A percentile compares a stretch with the other conserved stretches of the same genome.
Evolutionary conservation across 2,113 vertebrate genomes (phyloP).

Genomic region (Rhinogobius similis): DNA sequence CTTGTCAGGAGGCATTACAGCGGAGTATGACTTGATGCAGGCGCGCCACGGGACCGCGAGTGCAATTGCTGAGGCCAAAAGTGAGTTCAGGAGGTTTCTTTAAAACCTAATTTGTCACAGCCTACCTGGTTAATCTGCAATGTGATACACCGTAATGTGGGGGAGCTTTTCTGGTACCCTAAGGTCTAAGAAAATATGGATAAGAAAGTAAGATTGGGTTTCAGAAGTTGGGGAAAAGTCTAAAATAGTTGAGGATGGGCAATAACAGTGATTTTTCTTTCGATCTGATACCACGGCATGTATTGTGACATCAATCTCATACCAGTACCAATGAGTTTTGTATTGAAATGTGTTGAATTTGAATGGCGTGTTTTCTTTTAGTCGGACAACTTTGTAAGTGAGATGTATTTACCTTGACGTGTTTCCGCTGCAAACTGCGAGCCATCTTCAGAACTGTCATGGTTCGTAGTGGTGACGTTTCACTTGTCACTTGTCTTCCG

Average conservation of each 20-base stretch:
- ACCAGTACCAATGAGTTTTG: background rate
- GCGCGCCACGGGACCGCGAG: conserved; percentile 15
- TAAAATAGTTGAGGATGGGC: too few relatives aligned
- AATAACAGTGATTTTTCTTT: background rate
- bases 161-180: conserved; percentile 15
- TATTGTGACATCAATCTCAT: background rate
- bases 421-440: too few relatives aligned
- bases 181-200: conserved; percentile 4
- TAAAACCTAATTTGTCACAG: conserved; percentile 54
- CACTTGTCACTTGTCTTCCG: too few relatives aligned
- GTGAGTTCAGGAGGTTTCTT: conserved; percentile 22
- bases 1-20: conserved; percentile 42
- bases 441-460: too few relatives aligned
- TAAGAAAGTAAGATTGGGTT: conserved; percentile 17
- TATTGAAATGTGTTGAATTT: background rate
- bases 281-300: background rate
- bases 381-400: too few relatives aligned
- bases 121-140: conserved; percentile 55
- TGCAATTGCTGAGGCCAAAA: conserved; percentile 21
- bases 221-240: background rate
- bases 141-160: conserved; percentile 25
- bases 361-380: too few relatives aligned
- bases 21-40: conserved; percentile 28
- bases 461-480: too few relatives aligned
- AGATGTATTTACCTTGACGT: too few relatives aligned